These are phyloP conservation scores for Rhaphigaster nebulosa DNA, from an alignment of 2,888 invertebrate genomes.

Conservation along the genomic window DNA sequence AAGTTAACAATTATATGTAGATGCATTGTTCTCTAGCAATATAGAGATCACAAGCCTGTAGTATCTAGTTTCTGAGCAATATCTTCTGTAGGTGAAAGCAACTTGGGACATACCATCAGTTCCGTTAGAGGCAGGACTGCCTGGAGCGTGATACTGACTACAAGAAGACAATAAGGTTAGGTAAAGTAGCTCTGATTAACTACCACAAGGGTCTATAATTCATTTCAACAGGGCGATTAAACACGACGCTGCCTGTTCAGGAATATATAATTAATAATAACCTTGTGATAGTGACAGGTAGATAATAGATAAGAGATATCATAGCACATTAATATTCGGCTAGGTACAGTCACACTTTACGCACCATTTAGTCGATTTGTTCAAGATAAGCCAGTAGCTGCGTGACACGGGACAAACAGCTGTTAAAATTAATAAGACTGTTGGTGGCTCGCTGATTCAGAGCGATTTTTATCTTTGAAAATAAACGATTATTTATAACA, in stretches of 20 bases:
- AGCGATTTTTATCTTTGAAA: not conserved
- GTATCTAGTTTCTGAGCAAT: constrained; percentile 13
- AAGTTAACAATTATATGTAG: not conserved
- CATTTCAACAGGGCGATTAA: constrained; percentile 40
- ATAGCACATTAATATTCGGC: constrained; percentile 31
- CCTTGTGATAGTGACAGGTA: constrained; percentile 27
- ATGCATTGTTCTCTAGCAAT: not conserved
- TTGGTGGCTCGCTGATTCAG: not conserved
- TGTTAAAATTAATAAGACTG: constrained; percentile 22
- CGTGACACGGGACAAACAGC: constrained; percentile 13
- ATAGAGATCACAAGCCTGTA: not conserved
- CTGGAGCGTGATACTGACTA: not conserved
- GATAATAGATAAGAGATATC: constrained; percentile 32
- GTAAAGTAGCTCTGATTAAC: constrained; percentile 17
- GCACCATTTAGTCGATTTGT: constrained; percentile 37
- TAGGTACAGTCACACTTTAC: constrained; percentile 37
- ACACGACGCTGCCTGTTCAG: not conserved
- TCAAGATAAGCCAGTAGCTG: not conserved
- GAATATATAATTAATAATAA: constrained; percentile 33
- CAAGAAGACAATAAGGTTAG: not conserved
- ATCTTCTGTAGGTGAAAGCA: not conserved
- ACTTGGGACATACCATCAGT: not conserved
- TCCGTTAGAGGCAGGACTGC: not conserved
- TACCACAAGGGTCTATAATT: not conserved
- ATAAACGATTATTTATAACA: too few species aligned